phyloP scores from a whole-genome alignment of 2,113 vertebrate genomes.

The Atractosteus spatula region DNA sequence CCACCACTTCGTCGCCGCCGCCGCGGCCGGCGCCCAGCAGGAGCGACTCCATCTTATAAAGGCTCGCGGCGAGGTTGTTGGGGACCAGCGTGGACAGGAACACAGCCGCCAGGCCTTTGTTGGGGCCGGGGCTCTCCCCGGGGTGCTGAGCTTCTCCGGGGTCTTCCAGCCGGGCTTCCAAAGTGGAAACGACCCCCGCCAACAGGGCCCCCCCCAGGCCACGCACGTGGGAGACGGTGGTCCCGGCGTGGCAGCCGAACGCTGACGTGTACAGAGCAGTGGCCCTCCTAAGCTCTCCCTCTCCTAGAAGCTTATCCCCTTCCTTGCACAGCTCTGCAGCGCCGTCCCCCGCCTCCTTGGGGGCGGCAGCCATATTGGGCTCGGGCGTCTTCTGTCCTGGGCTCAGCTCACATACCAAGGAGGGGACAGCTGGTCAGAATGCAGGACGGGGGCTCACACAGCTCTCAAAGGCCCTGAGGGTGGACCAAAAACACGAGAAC shows the following conservation, averaged over 20 bases:
- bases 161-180: slow-evolving; percentile 76
- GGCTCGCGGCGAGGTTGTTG: slow-evolving; percentile 62
- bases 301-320: slow-evolving; percentile 63
- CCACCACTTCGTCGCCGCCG: slow-evolving; percentile 65
- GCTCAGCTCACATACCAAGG: slow-evolving; percentile 10
- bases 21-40: slow-evolving; percentile 57
- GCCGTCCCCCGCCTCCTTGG: slow-evolving; percentile 51
- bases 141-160: slow-evolving; percentile 37
- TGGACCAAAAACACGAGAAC: too few species aligned
- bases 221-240: slow-evolving; percentile 59
- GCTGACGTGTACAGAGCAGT: slow-evolving; percentile 76
- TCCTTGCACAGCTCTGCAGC: slow-evolving; percentile 66
- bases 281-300: slow-evolving; percentile 57
- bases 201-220: slow-evolving; percentile 43
- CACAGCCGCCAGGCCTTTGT: slow-evolving; percentile 66
- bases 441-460: neutral
- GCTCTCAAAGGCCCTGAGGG: too few species aligned
- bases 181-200: slow-evolving; percentile 51
- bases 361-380: slow-evolving; percentile 37
- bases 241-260: slow-evolving; percentile 72
- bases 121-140: slow-evolving; percentile 50
- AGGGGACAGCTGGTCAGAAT: neutral
- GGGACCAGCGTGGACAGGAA: slow-evolving; percentile 81
- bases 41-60: slow-evolving; percentile 74
- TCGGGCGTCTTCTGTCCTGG: neutral